These are phyloP conservation scores for Bovichtus diacanthus DNA, from an alignment of 2,797 vertebrate species.

Conservation along the genomic window DNA sequence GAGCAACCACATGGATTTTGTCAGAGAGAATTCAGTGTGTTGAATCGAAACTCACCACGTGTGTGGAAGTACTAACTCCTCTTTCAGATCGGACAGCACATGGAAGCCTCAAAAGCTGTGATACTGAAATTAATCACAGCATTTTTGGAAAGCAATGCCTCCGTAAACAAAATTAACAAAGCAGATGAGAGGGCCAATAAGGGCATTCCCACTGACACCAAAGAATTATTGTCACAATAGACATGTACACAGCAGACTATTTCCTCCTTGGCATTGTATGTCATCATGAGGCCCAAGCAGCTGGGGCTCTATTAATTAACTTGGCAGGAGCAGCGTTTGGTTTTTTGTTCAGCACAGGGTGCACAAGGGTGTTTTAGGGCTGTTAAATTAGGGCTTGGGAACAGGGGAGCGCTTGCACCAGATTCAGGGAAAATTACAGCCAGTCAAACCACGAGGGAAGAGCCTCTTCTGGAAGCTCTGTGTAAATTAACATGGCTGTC, in stretches of 20 bases:
- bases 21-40: neutral
- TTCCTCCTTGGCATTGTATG: constrained; percentile 68
- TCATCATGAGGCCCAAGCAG: constrained; percentile 73
- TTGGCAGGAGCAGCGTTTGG: constrained; percentile 82
- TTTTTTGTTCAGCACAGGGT: constrained; percentile 74
- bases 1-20: constrained; percentile 38
- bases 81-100: constrained; percentile 46
- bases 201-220: constrained; percentile 67
- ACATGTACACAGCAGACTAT: constrained; percentile 66
- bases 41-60: constrained; percentile 40
- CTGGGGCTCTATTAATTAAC: constrained; percentile 87
- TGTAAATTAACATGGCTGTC: constrained; percentile 84
- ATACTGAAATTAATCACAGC: constrained; percentile 71
- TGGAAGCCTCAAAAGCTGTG: constrained; percentile 44
- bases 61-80: constrained; percentile 34
- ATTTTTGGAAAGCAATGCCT: constrained; percentile 47
- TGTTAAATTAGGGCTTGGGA: constrained; percentile 77
- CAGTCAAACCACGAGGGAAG: constrained; percentile 65
- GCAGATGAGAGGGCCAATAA: constrained; percentile 60
- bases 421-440: constrained; percentile 79
- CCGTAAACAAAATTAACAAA: constrained; percentile 73
- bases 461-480: constrained; percentile 70
- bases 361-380: constrained; percentile 75
- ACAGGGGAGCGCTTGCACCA: constrained; percentile 69
- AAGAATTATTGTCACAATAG: constrained; percentile 68